A percentile compares a stretch with the other conserved stretches of the same genome.
Evolutionary conservation across 2,888 invertebrate genomes (phyloP).

Genomic region (Andrena praecox): DNA sequence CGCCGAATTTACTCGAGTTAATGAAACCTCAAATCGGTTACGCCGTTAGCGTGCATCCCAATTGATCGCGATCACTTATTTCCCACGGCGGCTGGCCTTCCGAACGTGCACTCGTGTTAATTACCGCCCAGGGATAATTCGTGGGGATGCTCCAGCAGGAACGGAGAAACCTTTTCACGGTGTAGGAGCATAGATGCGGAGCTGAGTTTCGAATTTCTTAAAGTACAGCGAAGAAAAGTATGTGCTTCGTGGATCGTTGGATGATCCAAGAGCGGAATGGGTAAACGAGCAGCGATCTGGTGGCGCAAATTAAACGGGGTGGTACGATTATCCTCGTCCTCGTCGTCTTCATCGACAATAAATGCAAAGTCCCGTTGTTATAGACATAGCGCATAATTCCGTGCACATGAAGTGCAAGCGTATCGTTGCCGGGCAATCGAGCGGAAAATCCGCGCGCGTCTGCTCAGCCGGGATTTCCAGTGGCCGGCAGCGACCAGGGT

Average conservation of each 20-base stretch:
- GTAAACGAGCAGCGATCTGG: too few relatives aligned
- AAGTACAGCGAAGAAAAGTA: too few relatives aligned
- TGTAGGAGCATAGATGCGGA: not conserved
- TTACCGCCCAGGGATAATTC: constrained; percentile 28
- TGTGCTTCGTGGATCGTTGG: too few relatives aligned
- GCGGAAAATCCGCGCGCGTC: constrained; percentile 51
- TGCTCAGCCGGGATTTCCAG: constrained; percentile 36
- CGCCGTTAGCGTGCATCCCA: constrained; percentile 61
- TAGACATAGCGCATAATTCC: constrained; percentile 31
- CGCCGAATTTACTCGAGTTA: constrained; percentile 71
- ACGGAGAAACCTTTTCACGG: not conserved
- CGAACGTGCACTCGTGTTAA: constrained; percentile 22
- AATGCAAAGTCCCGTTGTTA: constrained; percentile 22
- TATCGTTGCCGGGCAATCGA: constrained; percentile 51
- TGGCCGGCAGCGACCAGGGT: not conserved
- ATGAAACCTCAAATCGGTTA: constrained; percentile 73
- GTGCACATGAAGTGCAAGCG: constrained; percentile 6
- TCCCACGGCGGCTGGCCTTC: constrained; percentile 14
- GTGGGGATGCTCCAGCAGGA: not conserved
- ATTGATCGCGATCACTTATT: constrained; percentile 66
- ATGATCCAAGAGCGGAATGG: too few relatives aligned
- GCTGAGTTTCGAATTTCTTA: not conserved
- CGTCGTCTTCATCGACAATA: constrained; percentile 2
- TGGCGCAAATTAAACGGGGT: too few relatives aligned
- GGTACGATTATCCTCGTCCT: not conserved